Base-by-base conservation (phyloP, 35 echinoderm and acorn worm species). In the Heliocidaris tuberculata region DNA sequence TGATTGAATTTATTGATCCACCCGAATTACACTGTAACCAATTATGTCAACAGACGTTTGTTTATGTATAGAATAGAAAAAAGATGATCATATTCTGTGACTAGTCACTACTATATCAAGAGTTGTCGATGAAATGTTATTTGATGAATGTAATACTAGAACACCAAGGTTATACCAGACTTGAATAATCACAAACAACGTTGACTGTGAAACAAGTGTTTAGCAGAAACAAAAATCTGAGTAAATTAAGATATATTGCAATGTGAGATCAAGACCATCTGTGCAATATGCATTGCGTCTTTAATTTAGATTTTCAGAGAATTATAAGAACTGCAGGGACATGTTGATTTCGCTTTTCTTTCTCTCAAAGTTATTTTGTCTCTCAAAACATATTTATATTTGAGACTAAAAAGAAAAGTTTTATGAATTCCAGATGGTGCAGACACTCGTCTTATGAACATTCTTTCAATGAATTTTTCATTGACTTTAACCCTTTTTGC, bases 261-360 rank as follows among this genome's bases (percentile, higher is more conserved):
- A 78, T 78, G 65, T 78, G 17, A 78, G 21, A 78, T 7, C 61
- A 71, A 71, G 31, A 86, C 21, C 87, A 89, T 47, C 87, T 89
- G 87, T 89, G 87, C 87, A 89, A 89, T 89, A 32, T 47, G 87
- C 47, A 27, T 89, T 32, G 31, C 87, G 17, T 89, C 31, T 86
- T 89, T 24, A 48, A 48, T 4, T 16, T 47, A 10, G 30, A 89
- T 47, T 29, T 19, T 32, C 85, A 86, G 27, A 29, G n/a, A 32
- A 86, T 9, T 86, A 32, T 9, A 3, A 86, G 1, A 86, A 86
- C 85, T 86, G 85, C 85, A 86, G 85, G 85, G 85, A 86, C 31
- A 32, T 86, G 27, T 86, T 86, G 31, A 86, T 86, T 86, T 86
- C n/a, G 52, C 52, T 32, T 86, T 86, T 86, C 87, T 89, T 89